A percentile compares a stretch with the other conserved stretches of the same genome.
phyloP scores from a whole-genome alignment of 2,113 vertebrate species.

The Cricetomys ansorgei region DNA sequence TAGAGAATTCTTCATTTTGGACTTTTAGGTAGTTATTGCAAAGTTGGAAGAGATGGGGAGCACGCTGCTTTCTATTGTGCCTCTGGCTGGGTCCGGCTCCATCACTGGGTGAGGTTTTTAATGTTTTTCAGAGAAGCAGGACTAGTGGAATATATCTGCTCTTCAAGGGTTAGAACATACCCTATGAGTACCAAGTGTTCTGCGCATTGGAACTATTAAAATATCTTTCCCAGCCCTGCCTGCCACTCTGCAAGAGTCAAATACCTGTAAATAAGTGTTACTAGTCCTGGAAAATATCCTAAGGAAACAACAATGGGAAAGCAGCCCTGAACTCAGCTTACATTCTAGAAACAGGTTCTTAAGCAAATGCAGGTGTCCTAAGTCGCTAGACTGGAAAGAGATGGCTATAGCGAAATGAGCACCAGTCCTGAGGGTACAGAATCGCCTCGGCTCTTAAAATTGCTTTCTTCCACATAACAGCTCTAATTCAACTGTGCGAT shows the following conservation, averaged over 20 bases:
- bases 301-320: not conserved
- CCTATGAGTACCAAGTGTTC: not conserved
- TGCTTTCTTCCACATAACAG: not conserved
- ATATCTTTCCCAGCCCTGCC: not conserved
- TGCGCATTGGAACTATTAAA: not conserved
- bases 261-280: not conserved
- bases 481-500: not conserved
- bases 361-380: not conserved
- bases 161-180: not conserved
- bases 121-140: not conserved
- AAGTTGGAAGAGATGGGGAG: not conserved
- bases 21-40: not conserved
- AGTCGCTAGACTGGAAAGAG: not conserved
- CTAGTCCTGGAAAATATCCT: not conserved
- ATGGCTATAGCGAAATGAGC: not conserved
- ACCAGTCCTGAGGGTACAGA: not conserved
- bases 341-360: not conserved
- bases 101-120: not conserved
- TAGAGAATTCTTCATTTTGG: constrained; percentile 28
- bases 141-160: not conserved
- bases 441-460: not conserved
- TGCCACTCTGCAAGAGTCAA: not conserved
- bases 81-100: not conserved
- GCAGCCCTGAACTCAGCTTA: not conserved
- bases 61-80: not conserved